Evolutionary conservation across 1,140 invertebrate species (phyloP), one percentile per base, ranked within the genome.

Genomic region (Copidosoma floridanum): DNA sequence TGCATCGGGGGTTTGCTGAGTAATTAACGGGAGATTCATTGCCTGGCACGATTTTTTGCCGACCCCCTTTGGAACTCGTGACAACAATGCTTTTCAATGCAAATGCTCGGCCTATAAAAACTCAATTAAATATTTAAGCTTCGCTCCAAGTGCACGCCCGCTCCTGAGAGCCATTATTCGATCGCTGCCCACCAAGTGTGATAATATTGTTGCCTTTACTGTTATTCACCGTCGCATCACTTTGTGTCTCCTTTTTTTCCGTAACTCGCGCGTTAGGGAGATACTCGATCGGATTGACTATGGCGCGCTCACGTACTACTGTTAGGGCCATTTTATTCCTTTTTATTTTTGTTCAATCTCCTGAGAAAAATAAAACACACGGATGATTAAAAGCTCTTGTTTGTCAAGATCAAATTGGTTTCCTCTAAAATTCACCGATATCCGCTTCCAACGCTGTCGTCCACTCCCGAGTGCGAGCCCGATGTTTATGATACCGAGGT

Each of bases 11-110:
- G n/a, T n/a, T n/a, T n/a, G n/a, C n/a, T n/a, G n/a, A 40, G 41
- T 12, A 43, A 43, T 43, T 43, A 43, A 21, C 41, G 20, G 41
- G n/a, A 21, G 41, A 18, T 21, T 43, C 20, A 43, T 40, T 43
- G 16, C 41, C 14, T 18, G 47, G 21, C 47, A 26, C 11, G 27
- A 2, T n/a, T n/a, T n/a, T 50, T 50, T 32, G 10, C n/a, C n/a
- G n/a, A n/a, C n/a, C n/a, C n/a, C n/a, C n/a, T n/a, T n/a, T n/a
- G n/a, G n/a, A n/a, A n/a, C n/a, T n/a, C n/a, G n/a, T n/a, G n/a
- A n/a, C 6, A 10, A 55, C 40, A 55, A 35, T 55, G 41, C 12
- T 44, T 55, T 47, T 47, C 50, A 37, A 56, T 47, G 18, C 23
- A 46, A 46, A 47, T 47, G 27, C 2, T 7, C 1, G 24, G n/a